A percentile compares a stretch with the other conserved stretches of the same genome.
phyloP scores from a whole-genome alignment of 2,797 vertebrate genomes.

The Takifugu rubripes region DNA sequence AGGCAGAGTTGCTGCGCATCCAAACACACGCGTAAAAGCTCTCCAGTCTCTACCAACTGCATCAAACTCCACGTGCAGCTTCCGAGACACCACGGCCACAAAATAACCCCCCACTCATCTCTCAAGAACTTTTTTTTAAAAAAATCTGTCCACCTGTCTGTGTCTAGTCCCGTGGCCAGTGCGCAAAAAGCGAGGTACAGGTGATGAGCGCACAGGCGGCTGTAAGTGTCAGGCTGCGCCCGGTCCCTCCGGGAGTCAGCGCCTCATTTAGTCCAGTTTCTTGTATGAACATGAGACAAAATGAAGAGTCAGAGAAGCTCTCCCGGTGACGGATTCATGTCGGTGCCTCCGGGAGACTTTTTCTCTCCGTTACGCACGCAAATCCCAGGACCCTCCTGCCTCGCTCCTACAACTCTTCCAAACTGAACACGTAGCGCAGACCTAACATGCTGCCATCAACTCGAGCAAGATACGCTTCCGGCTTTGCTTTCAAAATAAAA shows the following conservation, averaged over 20 bases:
- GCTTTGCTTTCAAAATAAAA: constrained; percentile 38
- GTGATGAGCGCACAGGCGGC: constrained; percentile 45
- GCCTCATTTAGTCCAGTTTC: constrained; percentile 1
- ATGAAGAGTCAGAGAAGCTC: neutral
- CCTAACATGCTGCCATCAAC: constrained; percentile 24
- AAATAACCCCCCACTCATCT: constrained; percentile 27
- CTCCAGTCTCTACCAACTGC: constrained; percentile 22
- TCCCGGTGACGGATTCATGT: no score
- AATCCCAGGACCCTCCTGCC: no score
- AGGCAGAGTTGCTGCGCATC: constrained; percentile 29
- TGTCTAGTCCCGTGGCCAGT: constrained; percentile 14
- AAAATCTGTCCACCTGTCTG: constrained; percentile 3
- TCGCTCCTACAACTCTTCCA: constrained; percentile 28
- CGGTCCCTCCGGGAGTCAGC: constrained; percentile 8
- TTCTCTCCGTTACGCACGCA: no score
- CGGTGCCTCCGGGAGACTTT: no score
- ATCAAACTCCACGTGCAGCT: constrained; percentile 46
- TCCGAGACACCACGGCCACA: constrained; percentile 13
- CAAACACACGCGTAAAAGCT: constrained; percentile 24
- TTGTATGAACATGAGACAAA: neutral
- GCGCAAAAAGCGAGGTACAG: constrained; percentile 25
- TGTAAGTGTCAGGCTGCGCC: constrained; percentile 23
- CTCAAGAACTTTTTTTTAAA: constrained; percentile 31
- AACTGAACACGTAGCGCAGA: constrained; percentile 43
- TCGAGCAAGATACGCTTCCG: rapidly evolving